Conservation (phyloP, 2,797 vertebrate genomes). For the Parotocinclus haroldoi region DNA sequence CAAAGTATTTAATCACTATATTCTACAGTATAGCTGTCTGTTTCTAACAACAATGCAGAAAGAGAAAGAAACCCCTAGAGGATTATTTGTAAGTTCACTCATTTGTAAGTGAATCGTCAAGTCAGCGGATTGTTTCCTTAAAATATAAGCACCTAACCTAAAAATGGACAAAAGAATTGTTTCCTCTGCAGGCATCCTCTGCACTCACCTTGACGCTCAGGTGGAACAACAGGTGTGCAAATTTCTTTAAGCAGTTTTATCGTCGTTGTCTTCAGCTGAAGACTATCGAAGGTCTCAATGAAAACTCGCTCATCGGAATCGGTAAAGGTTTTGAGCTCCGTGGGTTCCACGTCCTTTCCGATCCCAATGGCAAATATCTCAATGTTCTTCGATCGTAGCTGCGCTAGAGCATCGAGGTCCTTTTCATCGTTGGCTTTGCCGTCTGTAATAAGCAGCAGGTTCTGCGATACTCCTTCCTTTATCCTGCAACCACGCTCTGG, state of each 20-base stretch:
- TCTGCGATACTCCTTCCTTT: slow-evolving; percentile 62
- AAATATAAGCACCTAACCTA: neutral
- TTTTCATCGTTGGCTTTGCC: slow-evolving; percentile 68
- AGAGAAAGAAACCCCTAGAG: too few species aligned
- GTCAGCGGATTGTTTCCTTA: neutral
- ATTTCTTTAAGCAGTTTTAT: slow-evolving; percentile 57
- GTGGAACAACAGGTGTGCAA: slow-evolving; percentile 35
- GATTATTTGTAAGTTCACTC: neutral
- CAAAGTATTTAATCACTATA: too few species aligned
- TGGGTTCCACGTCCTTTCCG: slow-evolving; percentile 55
- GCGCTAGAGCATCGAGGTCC: slow-evolving; percentile 49
- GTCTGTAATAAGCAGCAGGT: slow-evolving; percentile 79
- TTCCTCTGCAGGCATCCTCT: neutral
- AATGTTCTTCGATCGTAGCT: slow-evolving; percentile 61
- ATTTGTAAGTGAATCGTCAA: neutral
- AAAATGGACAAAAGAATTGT: neutral
- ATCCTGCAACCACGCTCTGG: slow-evolving; percentile 63
- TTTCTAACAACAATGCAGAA: too few species aligned
- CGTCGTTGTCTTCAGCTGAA: slow-evolving; percentile 61
- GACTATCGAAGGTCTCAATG: slow-evolving; percentile 58
- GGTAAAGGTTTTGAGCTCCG: slow-evolving; percentile 73
- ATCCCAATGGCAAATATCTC: slow-evolving; percentile 74
- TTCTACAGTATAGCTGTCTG: too few species aligned
- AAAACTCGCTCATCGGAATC: slow-evolving; percentile 59
- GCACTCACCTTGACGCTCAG: neutral